Evolutionary conservation across 2,113 vertebrate species (phyloP), one percentile per base, ranked within the genome.

Genomic region (Dicaeum eximium): DNA sequence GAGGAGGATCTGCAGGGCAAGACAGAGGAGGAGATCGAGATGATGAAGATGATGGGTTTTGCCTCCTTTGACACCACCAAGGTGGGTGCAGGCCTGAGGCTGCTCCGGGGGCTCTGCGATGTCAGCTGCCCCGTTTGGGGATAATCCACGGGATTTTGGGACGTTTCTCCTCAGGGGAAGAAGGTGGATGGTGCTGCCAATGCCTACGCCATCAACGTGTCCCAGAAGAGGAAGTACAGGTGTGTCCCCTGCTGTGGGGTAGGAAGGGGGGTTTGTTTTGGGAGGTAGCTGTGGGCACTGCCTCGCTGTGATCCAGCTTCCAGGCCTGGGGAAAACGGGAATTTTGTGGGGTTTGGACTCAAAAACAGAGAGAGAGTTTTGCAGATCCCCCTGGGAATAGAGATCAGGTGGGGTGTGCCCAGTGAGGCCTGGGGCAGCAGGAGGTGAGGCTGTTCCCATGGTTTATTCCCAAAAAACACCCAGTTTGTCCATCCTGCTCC

Each of bases 21-120:
- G 97, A 99, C 99, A 0, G 99, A 99, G 42, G 99, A 99, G 90
- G 99, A 99, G 93, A 99, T 99, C 2, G 99, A 99, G 98, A 99
- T 99, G 99, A 99, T 99, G 98, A 99, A 99, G 86, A 88, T 96
- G 82, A 99, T 99, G 99, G 99, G 99, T 17, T 99, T 99, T 79
- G 96, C 95, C 51, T 96, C 98, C 11, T 99, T 99, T 47, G 98
- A 99, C 78, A 98, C 97, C 7, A 98, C 98, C 5, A 99, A 99
- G 98, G 99, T 99, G 94, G 98, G 98, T 38, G 13, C 0, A 0
- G 33, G 38, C 45, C 54, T 2, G 8, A 38, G 64, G 47, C 21
- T 17, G 1, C 30, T 15, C n/a, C 30, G 0, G 8, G 40, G n/a
- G 40, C 70, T 40, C 40, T 2, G 4, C 0, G 0, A 25, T 33